phyloP scores from a whole-genome alignment of 2,888 invertebrate species.

The Hofmannophila pseudospretella region DNA sequence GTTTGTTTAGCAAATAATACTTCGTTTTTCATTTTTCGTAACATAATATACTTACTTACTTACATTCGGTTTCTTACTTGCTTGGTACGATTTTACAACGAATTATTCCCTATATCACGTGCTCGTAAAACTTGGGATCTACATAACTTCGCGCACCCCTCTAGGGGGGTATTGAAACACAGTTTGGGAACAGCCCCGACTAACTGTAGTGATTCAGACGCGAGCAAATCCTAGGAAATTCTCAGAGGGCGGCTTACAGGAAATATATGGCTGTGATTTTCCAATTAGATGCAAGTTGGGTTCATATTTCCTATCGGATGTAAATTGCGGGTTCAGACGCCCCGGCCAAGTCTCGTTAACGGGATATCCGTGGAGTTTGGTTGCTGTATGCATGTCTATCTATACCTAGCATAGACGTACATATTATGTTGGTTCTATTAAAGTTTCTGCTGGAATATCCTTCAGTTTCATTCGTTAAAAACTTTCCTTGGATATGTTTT shows the following conservation, averaged over 20 bases:
- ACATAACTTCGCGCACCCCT: too few relatives aligned
- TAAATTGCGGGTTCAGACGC: constrained; percentile 29
- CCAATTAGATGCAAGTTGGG: constrained; percentile 60
- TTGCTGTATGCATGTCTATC: background rate
- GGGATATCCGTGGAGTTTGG: background rate
- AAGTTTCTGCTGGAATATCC: too few relatives aligned
- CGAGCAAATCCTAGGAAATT: constrained; percentile 33
- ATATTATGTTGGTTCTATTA: too few relatives aligned
- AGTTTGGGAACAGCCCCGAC: constrained; percentile 14
- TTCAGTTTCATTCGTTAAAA: too few relatives aligned
- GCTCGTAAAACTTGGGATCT: background rate
- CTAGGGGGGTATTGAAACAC: background rate
- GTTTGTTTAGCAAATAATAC: too few relatives aligned
- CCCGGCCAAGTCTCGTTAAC: background rate
- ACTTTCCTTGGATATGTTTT: too few relatives aligned
- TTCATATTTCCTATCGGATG: constrained; percentile 53
- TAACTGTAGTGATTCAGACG: constrained; percentile 32
- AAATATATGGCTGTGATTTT: constrained; percentile 62
- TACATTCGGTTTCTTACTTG: too few relatives aligned
- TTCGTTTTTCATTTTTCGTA: too few relatives aligned
- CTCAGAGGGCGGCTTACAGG: constrained; percentile 30
- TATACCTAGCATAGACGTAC: background rate
- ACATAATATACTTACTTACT: too few relatives aligned
- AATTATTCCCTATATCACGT: too few relatives aligned
- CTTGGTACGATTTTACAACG: too few relatives aligned